These are phyloP conservation scores for Conger conger DNA, from an alignment of 2,113 vertebrate genomes.

Conservation along the genomic window DNA sequence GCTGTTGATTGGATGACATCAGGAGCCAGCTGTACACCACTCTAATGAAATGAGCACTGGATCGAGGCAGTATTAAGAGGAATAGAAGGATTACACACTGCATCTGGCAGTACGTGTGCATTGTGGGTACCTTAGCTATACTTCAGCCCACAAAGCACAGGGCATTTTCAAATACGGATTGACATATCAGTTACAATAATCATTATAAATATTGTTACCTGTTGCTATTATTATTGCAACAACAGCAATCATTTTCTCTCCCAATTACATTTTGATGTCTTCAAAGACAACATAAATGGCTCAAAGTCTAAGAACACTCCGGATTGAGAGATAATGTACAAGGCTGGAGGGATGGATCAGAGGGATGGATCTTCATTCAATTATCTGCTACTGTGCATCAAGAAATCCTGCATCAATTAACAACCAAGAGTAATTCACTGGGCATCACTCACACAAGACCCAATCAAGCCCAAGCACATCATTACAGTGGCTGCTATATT, in stretches of 20 bases:
- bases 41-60: neutral
- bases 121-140: neutral
- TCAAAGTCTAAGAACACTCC: neutral
- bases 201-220: too few relatives aligned
- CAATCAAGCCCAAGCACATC: neutral
- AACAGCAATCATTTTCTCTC: neutral
- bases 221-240: neutral
- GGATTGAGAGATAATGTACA: too few relatives aligned
- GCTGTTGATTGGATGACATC: neutral
- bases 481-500: neutral
- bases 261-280: neutral
- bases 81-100: neutral
- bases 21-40: neutral
- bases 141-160: too few relatives aligned
- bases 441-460: neutral
- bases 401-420: neutral
- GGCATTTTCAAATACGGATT: too few relatives aligned
- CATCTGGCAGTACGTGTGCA: neutral
- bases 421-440: neutral
- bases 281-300: neutral
- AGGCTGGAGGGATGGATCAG: neutral
- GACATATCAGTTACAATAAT: too few relatives aligned
- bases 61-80: neutral
- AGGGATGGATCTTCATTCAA: neutral
- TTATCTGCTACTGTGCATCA: neutral